A percentile compares a stretch with the other conserved stretches of the same genome.
Conservation (phyloP, 2,888 invertebrate species). For the Hypena proboscidalis region DNA sequence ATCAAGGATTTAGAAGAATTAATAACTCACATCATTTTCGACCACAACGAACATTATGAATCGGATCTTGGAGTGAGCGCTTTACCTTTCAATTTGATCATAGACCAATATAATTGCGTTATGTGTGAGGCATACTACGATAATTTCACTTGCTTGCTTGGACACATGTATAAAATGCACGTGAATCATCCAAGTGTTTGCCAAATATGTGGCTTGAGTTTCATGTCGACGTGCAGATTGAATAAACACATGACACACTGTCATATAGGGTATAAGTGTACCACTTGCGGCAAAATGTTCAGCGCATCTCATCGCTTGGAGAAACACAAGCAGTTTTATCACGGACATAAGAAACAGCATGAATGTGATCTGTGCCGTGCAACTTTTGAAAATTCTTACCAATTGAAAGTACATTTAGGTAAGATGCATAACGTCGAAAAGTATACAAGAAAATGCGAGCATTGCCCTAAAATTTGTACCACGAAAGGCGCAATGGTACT, state of each 20-base stretch:
- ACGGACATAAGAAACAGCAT: slow-evolving; percentile 51
- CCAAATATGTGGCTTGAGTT: slow-evolving; percentile 66
- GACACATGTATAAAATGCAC: slow-evolving; percentile 70
- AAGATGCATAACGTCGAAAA: slow-evolving; percentile 71
- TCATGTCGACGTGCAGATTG: slow-evolving; percentile 57
- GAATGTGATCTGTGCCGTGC: slow-evolving; percentile 61
- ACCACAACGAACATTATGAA: slow-evolving; percentile 57
- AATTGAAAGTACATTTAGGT: slow-evolving; percentile 70
- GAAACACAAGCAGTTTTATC: slow-evolving; percentile 60
- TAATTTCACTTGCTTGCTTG: slow-evolving; percentile 61
- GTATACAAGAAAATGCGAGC: slow-evolving; percentile 65
- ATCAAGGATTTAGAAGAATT: slow-evolving; percentile 55
- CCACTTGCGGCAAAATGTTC: slow-evolving; percentile 75
- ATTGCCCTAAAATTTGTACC: slow-evolving; percentile 71
- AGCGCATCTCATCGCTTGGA: slow-evolving; percentile 54
- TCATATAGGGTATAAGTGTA: slow-evolving; percentile 59
- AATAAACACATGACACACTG: slow-evolving; percentile 60
- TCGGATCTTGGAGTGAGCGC: slow-evolving; percentile 50
- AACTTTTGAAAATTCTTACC: slow-evolving; percentile 57
- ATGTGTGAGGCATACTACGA: slow-evolving; percentile 59
- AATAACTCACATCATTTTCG: slow-evolving; percentile 52
- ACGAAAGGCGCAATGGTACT: slow-evolving; percentile 82
- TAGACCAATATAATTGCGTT: slow-evolving; percentile 56
- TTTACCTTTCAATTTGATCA: slow-evolving; percentile 63
- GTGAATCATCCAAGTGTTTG: slow-evolving; percentile 62